Evolutionary conservation across 1,140 invertebrate species (phyloP).

Genomic region (Archegozetes longisetosus): DNA sequence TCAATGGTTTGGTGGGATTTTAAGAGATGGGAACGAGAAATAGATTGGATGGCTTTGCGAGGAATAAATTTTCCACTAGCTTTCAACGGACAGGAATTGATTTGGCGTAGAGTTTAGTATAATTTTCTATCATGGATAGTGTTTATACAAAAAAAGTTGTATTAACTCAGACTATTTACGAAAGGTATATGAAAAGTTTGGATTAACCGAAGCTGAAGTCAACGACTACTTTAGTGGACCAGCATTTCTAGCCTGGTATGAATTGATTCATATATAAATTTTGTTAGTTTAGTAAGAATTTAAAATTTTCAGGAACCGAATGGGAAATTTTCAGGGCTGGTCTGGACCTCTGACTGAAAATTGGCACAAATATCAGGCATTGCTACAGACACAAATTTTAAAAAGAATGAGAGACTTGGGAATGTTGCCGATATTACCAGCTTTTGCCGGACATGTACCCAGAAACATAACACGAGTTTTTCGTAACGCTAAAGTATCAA

Average conservation of each 20-base stretch:
- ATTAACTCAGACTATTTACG: no score
- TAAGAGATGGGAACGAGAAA: slow-evolving; percentile 62
- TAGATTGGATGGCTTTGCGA: slow-evolving; percentile 84
- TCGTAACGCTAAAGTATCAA: slow-evolving; percentile 48
- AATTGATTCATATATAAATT: no score
- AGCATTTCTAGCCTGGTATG: slow-evolving; percentile 67
- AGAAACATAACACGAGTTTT: slow-evolving; percentile 39
- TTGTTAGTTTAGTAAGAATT: no score
- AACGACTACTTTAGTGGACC: slow-evolving; percentile 69
- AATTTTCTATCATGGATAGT: no score
- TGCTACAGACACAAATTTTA: slow-evolving; percentile 57
- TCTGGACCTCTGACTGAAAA: slow-evolving; percentile 53
- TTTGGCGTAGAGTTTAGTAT: slow-evolving; percentile 63
- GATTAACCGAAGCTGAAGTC: slow-evolving; percentile 55
- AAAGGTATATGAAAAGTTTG: slow-evolving; percentile 49
- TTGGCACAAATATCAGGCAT: slow-evolving; percentile 50
- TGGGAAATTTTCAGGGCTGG: slow-evolving; percentile 85
- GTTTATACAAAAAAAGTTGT: no score
- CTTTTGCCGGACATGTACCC: slow-evolving; percentile 79
- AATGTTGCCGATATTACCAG: slow-evolving; percentile 65
- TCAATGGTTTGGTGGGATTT: slow-evolving; percentile 80
- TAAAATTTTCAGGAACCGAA: slow-evolving; percentile 73
- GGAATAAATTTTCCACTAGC: slow-evolving; percentile 79
- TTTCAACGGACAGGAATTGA: slow-evolving; percentile 70
- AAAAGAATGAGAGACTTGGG: slow-evolving; percentile 58